Percentiles rank a stretch among this genome's conserved stretches.
Evolutionary conservation across 2,888 invertebrate genomes (phyloP).

Genomic region (Quadroppia sp.): DNA sequence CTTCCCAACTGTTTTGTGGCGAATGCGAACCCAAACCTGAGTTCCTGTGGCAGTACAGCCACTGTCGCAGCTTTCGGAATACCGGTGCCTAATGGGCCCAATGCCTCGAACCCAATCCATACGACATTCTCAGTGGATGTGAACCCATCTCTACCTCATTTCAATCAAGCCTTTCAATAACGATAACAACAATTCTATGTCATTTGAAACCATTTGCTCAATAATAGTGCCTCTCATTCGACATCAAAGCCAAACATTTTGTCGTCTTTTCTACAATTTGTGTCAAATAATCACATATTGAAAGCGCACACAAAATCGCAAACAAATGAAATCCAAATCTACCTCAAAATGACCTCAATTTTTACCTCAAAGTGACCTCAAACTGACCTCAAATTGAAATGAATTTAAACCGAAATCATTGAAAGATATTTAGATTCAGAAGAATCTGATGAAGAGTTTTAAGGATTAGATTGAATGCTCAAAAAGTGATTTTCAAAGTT

Average conservation of each 20-base stretch:
- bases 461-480: constrained; percentile 23
- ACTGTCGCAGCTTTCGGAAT: constrained; percentile 30
- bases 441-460: constrained; percentile 6
- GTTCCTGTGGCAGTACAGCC: constrained; percentile 22
- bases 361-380: background rate
- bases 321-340: background rate
- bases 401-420: background rate
- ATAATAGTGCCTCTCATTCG: constrained; percentile 24
- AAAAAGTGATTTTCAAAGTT: constrained; percentile 8
- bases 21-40: background rate
- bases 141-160: constrained; percentile 47
- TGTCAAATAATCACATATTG: background rate
- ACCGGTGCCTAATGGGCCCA: constrained; percentile 26
- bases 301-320: constrained; percentile 19
- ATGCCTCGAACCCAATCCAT: constrained; percentile 8
- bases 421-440: background rate
- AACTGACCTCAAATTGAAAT: background rate
- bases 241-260: background rate
- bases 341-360: constrained; percentile 18
- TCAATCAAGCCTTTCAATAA: constrained; percentile 48
- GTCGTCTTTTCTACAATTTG: background rate
- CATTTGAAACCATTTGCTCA: constrained; percentile 18
- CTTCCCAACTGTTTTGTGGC: constrained; percentile 17
- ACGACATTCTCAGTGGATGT: constrained; percentile 28
- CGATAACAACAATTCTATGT: constrained; percentile 5